Conservation (phyloP, 2,113 vertebrate genomes). For the Ornithorhynchus anatinus region DNA sequence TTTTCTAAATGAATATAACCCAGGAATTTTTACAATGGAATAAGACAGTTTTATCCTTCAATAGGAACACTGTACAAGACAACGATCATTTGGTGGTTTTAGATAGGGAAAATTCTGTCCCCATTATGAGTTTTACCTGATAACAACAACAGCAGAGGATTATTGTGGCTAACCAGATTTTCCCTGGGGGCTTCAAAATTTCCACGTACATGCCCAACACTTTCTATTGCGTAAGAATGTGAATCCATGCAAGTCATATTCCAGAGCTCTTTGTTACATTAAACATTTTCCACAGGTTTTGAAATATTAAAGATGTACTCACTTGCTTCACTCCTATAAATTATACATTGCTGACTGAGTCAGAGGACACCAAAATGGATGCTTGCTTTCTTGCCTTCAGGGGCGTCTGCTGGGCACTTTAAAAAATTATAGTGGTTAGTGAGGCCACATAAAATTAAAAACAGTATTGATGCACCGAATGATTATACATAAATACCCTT, state of each 20-base stretch:
- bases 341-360: conserved; percentile 41
- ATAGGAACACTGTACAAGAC: no score
- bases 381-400: not conserved
- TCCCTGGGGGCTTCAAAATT: no score
- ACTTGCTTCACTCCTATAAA: conserved; percentile 25
- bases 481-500: not conserved
- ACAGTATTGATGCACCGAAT: no score
- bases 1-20: no score
- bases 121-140: no score
- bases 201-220: not conserved
- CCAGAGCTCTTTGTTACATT: not conserved
- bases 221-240: not conserved
- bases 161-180: no score
- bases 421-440: not conserved
- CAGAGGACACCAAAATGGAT: conserved; percentile 11
- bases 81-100: no score
- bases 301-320: conserved; percentile 6
- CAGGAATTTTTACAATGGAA: no score
- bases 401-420: not conserved
- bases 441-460: not conserved
- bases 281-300: not conserved
- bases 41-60: no score
- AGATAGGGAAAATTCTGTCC: no score
- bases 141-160: no score
- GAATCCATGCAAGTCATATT: not conserved